Conservation (phyloP, 2,888 invertebrate species). For the Latheticus oryzae region DNA sequence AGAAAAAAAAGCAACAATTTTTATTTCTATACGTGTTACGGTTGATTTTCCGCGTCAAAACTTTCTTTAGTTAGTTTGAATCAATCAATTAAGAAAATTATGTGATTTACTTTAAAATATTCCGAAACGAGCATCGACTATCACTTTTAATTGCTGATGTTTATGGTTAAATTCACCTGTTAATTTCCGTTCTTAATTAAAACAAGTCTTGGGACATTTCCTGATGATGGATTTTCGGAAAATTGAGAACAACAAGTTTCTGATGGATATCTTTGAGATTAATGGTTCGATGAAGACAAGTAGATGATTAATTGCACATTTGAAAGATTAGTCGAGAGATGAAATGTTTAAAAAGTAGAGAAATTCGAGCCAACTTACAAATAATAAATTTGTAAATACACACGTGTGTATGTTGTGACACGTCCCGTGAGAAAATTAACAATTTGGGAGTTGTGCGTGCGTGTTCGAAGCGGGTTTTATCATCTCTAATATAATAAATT, state of each 20-base stretch:
- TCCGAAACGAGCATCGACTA: conserved; percentile 27
- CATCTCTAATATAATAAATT: conserved; percentile 13
- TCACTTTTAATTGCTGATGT: conserved; percentile 34
- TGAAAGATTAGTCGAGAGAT: conserved; percentile 16
- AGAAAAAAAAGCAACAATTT: conserved; percentile 46
- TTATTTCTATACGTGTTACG: conserved; percentile 23
- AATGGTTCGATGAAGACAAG: conserved; percentile 23
- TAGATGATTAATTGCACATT: conserved; percentile 21
- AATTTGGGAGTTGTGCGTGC: conserved; percentile 2
- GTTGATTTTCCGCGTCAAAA: conserved; percentile 17
- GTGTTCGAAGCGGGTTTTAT: conserved; percentile 5
- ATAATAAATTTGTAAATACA: too few species aligned
- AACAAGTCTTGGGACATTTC: conserved; percentile 19
- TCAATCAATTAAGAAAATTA: conserved; percentile 32
- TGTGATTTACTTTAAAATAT: conserved; percentile 42
- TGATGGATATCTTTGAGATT: conserved; percentile 31
- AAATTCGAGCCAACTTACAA: too few species aligned
- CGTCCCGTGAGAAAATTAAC: conserved; percentile 5
- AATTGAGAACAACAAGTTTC: conserved; percentile 28
- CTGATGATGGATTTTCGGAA: conserved; percentile 18
- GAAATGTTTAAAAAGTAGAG: too few species aligned
- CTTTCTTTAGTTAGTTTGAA: conserved; percentile 21
- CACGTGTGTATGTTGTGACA: conserved; percentile 9
- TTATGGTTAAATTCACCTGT: conserved; percentile 31
- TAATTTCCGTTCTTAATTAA: conserved; percentile 36